A percentile compares a stretch with the other conserved stretches of the same genome.
Conservation (phyloP, 2,888 invertebrate genomes). For the Volucella bombylans region DNA sequence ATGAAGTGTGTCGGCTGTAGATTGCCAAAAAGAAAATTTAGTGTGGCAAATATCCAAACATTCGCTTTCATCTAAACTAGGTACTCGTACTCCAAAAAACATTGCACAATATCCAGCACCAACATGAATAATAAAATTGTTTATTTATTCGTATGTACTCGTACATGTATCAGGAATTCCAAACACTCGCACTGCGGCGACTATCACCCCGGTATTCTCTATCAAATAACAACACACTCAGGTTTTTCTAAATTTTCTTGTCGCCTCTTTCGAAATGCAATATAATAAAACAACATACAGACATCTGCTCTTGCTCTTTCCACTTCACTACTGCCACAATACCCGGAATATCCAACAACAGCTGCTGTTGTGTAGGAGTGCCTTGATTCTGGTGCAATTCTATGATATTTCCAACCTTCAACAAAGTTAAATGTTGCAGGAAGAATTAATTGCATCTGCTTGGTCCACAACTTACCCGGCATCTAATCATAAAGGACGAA, state of each 20-base stretch:
- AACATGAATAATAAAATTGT: background rate
- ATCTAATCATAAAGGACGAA: slow-evolving; percentile 39
- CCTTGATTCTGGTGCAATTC: slow-evolving; percentile 11
- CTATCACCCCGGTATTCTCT: slow-evolving; percentile 8
- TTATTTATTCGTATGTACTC: background rate
- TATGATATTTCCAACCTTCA: no score
- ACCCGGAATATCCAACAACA: slow-evolving; percentile 16
- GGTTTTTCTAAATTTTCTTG: slow-evolving; percentile 7
- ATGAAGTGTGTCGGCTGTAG: background rate
- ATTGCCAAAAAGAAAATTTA: slow-evolving; percentile 50
- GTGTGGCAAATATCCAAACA: slow-evolving; percentile 53
- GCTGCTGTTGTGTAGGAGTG: slow-evolving; percentile 9
- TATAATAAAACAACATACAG: slow-evolving; percentile 2
- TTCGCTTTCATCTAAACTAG: background rate
- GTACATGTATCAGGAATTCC: background rate
- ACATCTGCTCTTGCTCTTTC: slow-evolving; percentile 28
- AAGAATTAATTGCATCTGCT: slow-evolving; percentile 42
- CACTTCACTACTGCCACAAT: slow-evolving; percentile 4
- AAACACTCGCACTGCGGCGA: slow-evolving; percentile 5
- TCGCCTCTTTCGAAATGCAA: slow-evolving; percentile 35
- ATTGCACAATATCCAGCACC: slow-evolving; percentile 31
- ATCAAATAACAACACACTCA: slow-evolving; percentile 27
- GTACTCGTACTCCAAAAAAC: slow-evolving; percentile 13
- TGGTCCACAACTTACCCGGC: slow-evolving; percentile 33
- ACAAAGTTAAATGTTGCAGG: slow-evolving; percentile 32